These are phyloP conservation scores for Hypercompe scribonia DNA, from an alignment of 2,888 invertebrate genomes.

Conservation along the genomic window DNA sequence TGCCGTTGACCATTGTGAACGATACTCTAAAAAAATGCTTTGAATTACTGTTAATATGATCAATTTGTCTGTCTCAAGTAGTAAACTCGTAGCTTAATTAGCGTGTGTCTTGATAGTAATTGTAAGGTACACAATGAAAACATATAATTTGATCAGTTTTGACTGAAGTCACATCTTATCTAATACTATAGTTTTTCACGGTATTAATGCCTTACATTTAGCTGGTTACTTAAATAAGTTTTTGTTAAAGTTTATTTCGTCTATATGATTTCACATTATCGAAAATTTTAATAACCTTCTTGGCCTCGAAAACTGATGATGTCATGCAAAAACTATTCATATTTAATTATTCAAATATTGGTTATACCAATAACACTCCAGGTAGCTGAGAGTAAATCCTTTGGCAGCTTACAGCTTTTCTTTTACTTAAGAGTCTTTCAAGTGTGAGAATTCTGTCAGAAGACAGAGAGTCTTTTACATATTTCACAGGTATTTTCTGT, in stretches of 20 bases:
- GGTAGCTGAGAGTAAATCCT: not conserved
- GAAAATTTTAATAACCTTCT: not conserved
- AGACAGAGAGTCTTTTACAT: too few species aligned
- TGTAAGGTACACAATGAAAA: not conserved
- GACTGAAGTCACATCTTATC: not conserved
- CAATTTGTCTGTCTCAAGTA: not conserved
- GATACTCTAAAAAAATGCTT: not conserved
- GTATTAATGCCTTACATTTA: not conserved
- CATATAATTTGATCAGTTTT: too few species aligned
- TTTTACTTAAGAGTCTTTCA: not conserved
- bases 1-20: not conserved
- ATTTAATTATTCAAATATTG: not conserved
- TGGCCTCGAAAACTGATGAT: not conserved
- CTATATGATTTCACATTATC: not conserved
- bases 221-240: not conserved
- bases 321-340: not conserved
- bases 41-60: not conserved
- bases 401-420: not conserved
- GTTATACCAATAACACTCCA: not conserved
- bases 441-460: not conserved
- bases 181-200: not conserved
- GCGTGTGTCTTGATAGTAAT: not conserved
- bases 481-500: not conserved
- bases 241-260: not conserved
- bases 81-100: not conserved